These are phyloP conservation scores for Scaeva pyrastri DNA, from an alignment of 2,888 invertebrate species.

Conservation along the genomic window DNA sequence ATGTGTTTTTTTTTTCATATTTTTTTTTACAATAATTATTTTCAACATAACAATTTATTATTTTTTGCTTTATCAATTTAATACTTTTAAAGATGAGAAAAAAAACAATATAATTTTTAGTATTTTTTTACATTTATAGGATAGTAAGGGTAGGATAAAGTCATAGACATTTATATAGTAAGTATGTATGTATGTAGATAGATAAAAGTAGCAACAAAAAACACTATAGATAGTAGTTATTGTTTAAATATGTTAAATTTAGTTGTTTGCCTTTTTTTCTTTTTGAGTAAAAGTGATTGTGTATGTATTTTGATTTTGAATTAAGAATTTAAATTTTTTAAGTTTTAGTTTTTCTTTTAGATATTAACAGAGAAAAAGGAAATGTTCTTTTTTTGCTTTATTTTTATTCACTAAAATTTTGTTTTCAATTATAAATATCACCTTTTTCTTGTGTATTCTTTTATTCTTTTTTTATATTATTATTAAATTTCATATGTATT, in stretches of 20 bases:
- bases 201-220: slow-evolving; percentile 58
- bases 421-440: slow-evolving; percentile 71
- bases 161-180: slow-evolving; percentile 55
- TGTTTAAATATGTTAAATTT: slow-evolving; percentile 33
- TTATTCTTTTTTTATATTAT: slow-evolving; percentile 30
- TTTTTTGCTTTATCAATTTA: slow-evolving; percentile 32
- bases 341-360: slow-evolving; percentile 2
- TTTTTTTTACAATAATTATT: slow-evolving; percentile 47
- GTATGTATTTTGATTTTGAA: slow-evolving; percentile 63
- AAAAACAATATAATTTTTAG: background rate
- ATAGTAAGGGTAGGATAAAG: slow-evolving; percentile 52
- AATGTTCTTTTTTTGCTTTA: slow-evolving; percentile 42
- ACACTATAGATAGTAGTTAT: slow-evolving; percentile 52
- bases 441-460: slow-evolving; percentile 72
- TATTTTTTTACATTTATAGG: slow-evolving; percentile 18
- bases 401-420: slow-evolving; percentile 39
- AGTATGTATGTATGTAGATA: background rate
- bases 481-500: slow-evolving; percentile 39
- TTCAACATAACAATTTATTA: slow-evolving; percentile 64
- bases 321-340: slow-evolving; percentile 33
- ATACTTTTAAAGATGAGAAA: slow-evolving; percentile 30
- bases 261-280: slow-evolving; percentile 31
- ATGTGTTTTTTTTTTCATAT: slow-evolving; percentile 41
- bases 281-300: slow-evolving; percentile 62
- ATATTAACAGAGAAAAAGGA: slow-evolving; percentile 71